A percentile compares a stretch with the other conserved stretches of the same genome.
phyloP scores from a whole-genome alignment of 1,140 invertebrate species.

The Drosophila simulans region DNA sequence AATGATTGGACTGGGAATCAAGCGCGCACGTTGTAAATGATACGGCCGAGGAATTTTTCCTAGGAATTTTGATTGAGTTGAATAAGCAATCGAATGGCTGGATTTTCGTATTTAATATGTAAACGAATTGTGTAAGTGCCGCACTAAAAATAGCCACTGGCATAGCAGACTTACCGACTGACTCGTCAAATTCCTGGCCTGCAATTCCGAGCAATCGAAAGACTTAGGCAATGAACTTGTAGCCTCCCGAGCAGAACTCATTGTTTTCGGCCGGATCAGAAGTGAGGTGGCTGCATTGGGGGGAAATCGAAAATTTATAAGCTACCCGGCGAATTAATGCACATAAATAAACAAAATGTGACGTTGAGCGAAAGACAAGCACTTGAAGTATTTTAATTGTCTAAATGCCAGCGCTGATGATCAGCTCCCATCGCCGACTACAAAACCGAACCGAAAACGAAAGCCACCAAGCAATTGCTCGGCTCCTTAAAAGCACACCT shows the following conservation, averaged over 20 bases:
- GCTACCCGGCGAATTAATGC: conserved; percentile 78
- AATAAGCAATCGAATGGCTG: conserved; percentile 68
- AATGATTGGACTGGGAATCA: conserved; percentile 61
- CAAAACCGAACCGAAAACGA: conserved; percentile 21
- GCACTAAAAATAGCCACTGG: conserved; percentile 64
- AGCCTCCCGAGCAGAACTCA: conserved; percentile 33
- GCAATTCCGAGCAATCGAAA: conserved; percentile 63
- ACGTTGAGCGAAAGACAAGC: conserved; percentile 82
- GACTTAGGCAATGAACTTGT: conserved; percentile 69
- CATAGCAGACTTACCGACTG: conserved; percentile 26
- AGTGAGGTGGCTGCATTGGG: neutral
- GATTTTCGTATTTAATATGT: conserved; percentile 72
- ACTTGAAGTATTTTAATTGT: conserved; percentile 84
- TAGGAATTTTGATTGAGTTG: conserved; percentile 82
- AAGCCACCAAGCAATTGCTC: conserved; percentile 42
- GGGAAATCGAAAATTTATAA: conserved; percentile 71
- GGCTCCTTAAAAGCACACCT: conserved; percentile 22
- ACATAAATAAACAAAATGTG: conserved; percentile 83
- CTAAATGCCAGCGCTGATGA: conserved; percentile 80
- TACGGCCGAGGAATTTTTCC: conserved; percentile 74
- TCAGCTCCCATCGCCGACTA: conserved; percentile 49
- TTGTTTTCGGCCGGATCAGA: conserved; percentile 46
- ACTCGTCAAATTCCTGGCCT: conserved; percentile 48
- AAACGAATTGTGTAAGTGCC: conserved; percentile 76
- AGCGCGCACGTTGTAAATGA: conserved; percentile 69